phyloP scores from a whole-genome alignment of 2,113 vertebrate species.

The Vulpes ferrilata region DNA sequence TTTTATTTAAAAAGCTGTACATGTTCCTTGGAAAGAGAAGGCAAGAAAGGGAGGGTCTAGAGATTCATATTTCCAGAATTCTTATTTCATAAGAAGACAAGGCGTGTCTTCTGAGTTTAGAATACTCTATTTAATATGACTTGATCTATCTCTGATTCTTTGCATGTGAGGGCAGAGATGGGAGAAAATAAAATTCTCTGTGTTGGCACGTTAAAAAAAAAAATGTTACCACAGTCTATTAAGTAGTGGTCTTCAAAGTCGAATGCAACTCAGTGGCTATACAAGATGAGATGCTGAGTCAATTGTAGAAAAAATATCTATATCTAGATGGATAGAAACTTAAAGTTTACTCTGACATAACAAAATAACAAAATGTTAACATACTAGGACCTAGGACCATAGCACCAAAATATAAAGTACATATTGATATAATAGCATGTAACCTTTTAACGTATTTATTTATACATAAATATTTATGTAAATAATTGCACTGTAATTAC shows the following conservation, averaged over 20 bases:
- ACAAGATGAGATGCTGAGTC: not conserved
- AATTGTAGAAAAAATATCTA: not conserved
- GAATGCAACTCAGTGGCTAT: not conserved
- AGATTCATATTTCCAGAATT: not conserved
- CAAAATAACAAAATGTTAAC: not conserved
- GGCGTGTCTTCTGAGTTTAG: not conserved
- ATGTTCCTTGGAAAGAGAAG: not conserved
- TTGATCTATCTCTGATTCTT: not conserved
- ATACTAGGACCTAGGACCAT: not conserved
- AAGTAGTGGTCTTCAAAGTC: not conserved
- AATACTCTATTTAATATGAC: slow-evolving; percentile 36
- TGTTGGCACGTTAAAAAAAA: not conserved
- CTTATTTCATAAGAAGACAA: not conserved
- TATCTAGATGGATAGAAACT: not conserved
- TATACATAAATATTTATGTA: not conserved
- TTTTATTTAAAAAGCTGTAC: slow-evolving; percentile 35
- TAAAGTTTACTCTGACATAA: not conserved
- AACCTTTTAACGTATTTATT: not conserved
- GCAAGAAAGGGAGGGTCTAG: not conserved
- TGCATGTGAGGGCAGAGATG: not conserved
- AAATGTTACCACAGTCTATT: not conserved
- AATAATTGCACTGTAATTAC: too few relatives aligned
- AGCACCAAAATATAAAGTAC: not conserved
- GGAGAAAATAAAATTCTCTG: not conserved
- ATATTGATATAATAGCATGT: not conserved